Conservation (phyloP, 2,113 vertebrate genomes). For the Saccopteryx bilineata region DNA sequence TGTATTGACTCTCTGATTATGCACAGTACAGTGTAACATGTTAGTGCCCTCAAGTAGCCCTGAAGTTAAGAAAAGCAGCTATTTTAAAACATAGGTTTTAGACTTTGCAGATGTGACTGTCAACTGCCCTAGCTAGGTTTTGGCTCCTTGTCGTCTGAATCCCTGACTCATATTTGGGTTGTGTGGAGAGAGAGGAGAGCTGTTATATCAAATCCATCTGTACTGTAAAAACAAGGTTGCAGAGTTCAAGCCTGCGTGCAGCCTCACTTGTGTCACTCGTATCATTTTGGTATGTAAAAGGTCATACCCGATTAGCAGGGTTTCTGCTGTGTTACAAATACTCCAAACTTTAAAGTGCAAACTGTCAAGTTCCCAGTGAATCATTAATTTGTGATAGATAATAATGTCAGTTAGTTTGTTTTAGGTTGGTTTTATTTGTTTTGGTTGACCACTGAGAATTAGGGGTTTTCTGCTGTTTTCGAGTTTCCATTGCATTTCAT, state of each 20-base stretch:
- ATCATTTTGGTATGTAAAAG: not conserved
- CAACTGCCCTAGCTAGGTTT: not conserved
- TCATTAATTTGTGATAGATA: not conserved
- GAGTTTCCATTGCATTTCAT: not conserved
- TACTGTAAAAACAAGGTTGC: not conserved
- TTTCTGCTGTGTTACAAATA: not conserved
- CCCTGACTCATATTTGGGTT: not conserved
- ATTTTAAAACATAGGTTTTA: not conserved
- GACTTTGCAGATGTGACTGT: not conserved
- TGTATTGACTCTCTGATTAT: not conserved
- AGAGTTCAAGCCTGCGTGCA: not conserved
- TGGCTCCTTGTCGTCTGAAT: not conserved
- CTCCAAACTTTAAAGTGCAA: not conserved
- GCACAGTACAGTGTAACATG: not conserved
- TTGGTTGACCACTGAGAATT: slow-evolving; percentile 10
- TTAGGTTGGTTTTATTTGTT: not conserved
- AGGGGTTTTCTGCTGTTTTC: not conserved
- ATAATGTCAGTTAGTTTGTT: not conserved
- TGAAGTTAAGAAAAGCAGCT: not conserved
- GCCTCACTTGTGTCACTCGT: not conserved
- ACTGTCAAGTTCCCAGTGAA: not conserved
- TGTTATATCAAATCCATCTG: not conserved
- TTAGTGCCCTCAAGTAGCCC: not conserved
- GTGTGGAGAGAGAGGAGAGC: not conserved
- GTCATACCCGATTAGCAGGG: not conserved